Conservation (phyloP, 64 coral and sea anemone genomes). For the Catalaphyllia jardinei region DNA sequence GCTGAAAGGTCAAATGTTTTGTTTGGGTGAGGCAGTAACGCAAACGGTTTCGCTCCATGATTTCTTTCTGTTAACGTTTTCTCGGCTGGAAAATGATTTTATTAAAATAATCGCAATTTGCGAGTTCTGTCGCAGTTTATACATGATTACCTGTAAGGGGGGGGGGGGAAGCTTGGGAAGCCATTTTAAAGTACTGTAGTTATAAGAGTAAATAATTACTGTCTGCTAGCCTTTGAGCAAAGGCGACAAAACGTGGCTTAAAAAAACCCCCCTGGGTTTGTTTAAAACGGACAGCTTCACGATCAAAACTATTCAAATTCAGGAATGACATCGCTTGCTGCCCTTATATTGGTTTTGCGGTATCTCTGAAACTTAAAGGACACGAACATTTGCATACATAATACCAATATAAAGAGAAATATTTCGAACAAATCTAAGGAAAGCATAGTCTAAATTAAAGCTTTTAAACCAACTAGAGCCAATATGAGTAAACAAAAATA, state of each 20-base stretch:
- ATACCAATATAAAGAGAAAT: not conserved
- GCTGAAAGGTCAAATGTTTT: slow-evolving; percentile 22
- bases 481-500: not conserved
- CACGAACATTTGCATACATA: not conserved
- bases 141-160: not conserved
- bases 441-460: not conserved
- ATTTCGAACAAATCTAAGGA: not conserved
- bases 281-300: not conserved
- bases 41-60: not conserved
- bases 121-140: not conserved
- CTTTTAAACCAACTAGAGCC: not conserved
- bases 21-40: slow-evolving; percentile 29
- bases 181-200: not conserved
- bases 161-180: not conserved
- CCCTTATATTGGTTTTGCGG: not conserved
- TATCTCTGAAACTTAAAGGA: not conserved
- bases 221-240: not conserved
- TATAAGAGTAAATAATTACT: not conserved
- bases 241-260: not conserved
- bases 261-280: not conserved
- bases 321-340: not conserved
- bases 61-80: not conserved
- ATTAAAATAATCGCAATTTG: not conserved
- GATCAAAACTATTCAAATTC: not conserved
- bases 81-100: not conserved